A percentile compares a stretch with the other conserved stretches of the same genome.
phyloP scores from a whole-genome alignment of 2,797 vertebrate genomes.

The Rhinella marina region DNA sequence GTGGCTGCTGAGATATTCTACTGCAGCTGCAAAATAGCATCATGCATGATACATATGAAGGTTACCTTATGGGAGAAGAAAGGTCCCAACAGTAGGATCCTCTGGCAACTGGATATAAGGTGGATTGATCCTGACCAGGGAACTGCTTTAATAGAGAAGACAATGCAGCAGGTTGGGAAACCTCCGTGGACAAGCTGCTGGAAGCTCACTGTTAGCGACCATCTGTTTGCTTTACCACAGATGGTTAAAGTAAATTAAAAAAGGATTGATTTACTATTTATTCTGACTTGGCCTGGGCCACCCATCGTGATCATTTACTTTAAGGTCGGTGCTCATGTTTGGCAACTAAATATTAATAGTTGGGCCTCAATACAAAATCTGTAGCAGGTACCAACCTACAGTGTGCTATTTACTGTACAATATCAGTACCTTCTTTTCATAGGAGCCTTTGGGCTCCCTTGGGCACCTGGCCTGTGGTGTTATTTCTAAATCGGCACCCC shows the following conservation, averaged over 20 bases:
- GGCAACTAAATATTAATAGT: not conserved
- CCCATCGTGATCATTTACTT: not conserved
- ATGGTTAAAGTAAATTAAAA: not conserved
- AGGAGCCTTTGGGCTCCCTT: no score
- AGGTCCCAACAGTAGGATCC: not conserved
- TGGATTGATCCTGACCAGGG: not conserved
- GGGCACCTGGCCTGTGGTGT: no score
- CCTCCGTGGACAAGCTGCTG: not conserved
- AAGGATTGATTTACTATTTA: not conserved
- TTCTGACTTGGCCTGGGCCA: not conserved
- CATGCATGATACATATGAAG: not conserved
- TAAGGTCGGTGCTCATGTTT: not conserved
- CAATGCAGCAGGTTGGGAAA: not conserved
- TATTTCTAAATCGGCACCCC: no score
- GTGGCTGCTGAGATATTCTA: not conserved
- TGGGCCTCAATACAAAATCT: no score
- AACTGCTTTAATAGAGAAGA: not conserved
- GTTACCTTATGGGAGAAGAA: not conserved
- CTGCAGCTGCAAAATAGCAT: not conserved
- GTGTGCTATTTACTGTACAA: no score
- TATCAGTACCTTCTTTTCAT: no score
- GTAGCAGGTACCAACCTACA: no score
- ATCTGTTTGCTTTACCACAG: not conserved
- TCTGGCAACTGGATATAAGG: not conserved
- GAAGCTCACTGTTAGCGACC: not conserved